phyloP scores from a whole-genome alignment of 2,888 invertebrate genomes.

The Yponomeuta evonymella region DNA sequence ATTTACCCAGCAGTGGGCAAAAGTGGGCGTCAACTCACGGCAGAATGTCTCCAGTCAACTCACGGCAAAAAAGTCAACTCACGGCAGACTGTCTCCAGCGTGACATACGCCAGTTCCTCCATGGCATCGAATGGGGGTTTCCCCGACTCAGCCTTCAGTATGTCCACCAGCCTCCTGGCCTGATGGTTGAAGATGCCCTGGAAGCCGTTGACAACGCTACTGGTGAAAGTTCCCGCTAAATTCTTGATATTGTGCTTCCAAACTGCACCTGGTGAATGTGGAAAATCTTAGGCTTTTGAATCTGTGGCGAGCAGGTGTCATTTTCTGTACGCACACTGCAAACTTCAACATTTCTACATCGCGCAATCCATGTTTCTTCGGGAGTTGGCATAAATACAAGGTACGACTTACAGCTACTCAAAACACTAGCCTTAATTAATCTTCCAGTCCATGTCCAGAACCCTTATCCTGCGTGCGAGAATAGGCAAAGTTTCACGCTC shows the following conservation, averaged over 20 bases:
- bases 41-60: constrained; percentile 29
- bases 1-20: too few relatives aligned
- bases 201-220: constrained; percentile 41
- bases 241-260: constrained; percentile 56
- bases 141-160: constrained; percentile 34
- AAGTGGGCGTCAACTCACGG: background rate
- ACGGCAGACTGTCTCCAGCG: constrained; percentile 55
- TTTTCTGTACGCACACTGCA: too few relatives aligned
- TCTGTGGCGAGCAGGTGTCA: background rate
- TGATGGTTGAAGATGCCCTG: constrained; percentile 47
- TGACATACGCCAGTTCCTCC: constrained; percentile 39
- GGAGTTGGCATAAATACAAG: too few relatives aligned
- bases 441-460: too few relatives aligned
- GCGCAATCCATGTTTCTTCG: too few relatives aligned
- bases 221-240: constrained; percentile 43
- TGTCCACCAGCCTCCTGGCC: constrained; percentile 34
- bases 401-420: too few relatives aligned
- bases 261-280: constrained; percentile 30
- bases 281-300: background rate
- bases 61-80: constrained; percentile 26
- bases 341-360: too few relatives aligned
- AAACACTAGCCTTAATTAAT: too few relatives aligned
- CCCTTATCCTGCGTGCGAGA: too few relatives aligned
- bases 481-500: too few relatives aligned
- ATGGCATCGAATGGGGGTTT: constrained; percentile 41